phyloP scores from a whole-genome alignment of 2,113 vertebrate species.

The Salvelinus sp. region DNA sequence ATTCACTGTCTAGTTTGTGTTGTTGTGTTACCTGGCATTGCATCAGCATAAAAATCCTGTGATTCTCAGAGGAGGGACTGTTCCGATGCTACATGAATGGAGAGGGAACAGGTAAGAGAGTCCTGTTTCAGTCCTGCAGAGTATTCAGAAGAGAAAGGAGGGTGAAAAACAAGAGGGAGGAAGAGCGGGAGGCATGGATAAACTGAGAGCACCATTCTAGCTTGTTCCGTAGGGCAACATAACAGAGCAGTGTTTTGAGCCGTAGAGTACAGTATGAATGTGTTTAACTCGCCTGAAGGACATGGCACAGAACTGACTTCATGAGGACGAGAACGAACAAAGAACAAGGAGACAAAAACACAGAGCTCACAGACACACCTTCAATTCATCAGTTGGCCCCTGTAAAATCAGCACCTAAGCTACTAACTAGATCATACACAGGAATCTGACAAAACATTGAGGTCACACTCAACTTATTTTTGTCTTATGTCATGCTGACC shows the following conservation, averaged over 20 bases:
- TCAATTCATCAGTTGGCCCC: too few relatives aligned
- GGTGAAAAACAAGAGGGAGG: too few relatives aligned
- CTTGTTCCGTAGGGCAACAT: conserved; percentile 24
- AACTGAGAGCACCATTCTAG: conserved; percentile 12
- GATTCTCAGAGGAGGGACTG: conserved; percentile 33
- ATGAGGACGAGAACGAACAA: conserved; percentile 14
- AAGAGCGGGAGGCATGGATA: not conserved
- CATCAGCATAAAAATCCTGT: conserved; percentile 38
- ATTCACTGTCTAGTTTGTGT: conserved; percentile 1
- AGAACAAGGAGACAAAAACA: conserved; percentile 5
- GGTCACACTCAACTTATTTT: too few relatives aligned
- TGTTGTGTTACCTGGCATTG: conserved; percentile 15
- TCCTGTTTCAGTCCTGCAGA: conserved; percentile 35
- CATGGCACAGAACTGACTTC: not conserved
- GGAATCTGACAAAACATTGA: conserved; percentile 52
- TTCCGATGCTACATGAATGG: conserved; percentile 45
- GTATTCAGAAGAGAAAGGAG: conserved; percentile 9
- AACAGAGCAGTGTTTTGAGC: not conserved
- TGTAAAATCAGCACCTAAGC: too few relatives aligned
- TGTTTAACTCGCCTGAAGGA: conserved; percentile 23
- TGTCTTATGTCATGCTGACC: not conserved
- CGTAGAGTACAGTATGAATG: conserved; percentile 29
- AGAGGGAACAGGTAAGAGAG: conserved; percentile 8
- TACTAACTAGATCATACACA: too few relatives aligned
- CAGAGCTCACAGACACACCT: too few relatives aligned